Conservation (phyloP, 2,113 vertebrate genomes). For the Cromileptes altivelis region DNA sequence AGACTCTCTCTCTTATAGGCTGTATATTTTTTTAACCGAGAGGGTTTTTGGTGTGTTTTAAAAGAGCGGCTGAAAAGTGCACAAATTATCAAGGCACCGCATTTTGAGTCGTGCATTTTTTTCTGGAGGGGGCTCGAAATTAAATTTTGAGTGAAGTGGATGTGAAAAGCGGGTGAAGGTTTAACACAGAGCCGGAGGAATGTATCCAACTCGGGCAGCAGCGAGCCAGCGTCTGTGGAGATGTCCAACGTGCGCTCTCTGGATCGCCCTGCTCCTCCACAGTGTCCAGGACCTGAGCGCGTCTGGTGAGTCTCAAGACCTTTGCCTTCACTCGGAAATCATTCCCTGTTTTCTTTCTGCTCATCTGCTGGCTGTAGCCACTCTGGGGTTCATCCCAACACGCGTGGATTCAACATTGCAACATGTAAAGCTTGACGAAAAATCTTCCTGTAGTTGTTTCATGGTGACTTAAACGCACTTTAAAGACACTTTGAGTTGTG, state of each 20-base stretch:
- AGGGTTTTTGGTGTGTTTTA: slow-evolving; percentile 18
- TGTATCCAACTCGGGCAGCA: slow-evolving; percentile 79
- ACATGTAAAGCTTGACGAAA: slow-evolving; percentile 1
- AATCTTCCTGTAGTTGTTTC: background rate
- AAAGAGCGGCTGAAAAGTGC: background rate
- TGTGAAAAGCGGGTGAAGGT: slow-evolving; percentile 69
- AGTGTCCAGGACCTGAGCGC: slow-evolving; percentile 69
- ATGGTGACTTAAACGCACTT: background rate
- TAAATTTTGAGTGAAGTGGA: slow-evolving; percentile 70
- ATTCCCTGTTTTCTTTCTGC: background rate
- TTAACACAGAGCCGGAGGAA: slow-evolving; percentile 77
- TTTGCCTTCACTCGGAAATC: background rate
- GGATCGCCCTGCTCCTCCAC: slow-evolving; percentile 73
- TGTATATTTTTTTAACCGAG: background rate
- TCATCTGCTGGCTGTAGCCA: background rate
- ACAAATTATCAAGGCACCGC: background rate
- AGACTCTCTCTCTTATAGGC: background rate
- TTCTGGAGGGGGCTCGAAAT: slow-evolving; percentile 17
- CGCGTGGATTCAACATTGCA: slow-evolving; percentile 24
- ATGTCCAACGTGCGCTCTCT: slow-evolving; percentile 77
- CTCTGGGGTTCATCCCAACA: slow-evolving; percentile 14
- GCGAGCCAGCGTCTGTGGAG: slow-evolving; percentile 71
- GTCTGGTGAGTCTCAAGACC: slow-evolving; percentile 70
- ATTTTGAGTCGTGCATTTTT: background rate
- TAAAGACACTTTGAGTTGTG: slow-evolving; percentile 1